Evolutionary conservation across 2,113 vertebrate genomes (phyloP).

Genomic region (Platysternon megacephalum): DNA sequence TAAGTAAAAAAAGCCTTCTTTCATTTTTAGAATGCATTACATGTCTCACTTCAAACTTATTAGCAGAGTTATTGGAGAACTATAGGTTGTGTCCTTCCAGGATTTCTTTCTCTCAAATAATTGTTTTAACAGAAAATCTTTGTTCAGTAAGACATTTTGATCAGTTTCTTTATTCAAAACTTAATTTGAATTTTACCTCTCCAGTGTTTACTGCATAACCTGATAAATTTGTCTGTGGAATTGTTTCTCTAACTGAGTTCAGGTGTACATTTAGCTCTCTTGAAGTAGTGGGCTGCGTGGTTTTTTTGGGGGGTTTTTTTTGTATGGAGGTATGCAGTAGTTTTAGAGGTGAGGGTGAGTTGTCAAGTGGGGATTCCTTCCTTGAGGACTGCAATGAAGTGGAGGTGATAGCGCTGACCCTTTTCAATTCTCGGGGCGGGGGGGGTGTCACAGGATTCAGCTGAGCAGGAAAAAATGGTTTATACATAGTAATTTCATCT

Average conservation of each 20-base stretch:
- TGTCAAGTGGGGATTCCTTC: background rate
- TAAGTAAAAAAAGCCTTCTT: background rate
- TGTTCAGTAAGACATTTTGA: slow-evolving; percentile 6
- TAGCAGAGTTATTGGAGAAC: background rate
- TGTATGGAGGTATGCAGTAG: background rate
- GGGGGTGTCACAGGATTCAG: background rate
- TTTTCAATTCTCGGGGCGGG: background rate
- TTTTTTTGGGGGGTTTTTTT: background rate
- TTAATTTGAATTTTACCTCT: background rate
- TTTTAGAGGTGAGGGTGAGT: background rate
- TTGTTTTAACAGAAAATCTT: background rate
- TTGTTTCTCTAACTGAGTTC: background rate
- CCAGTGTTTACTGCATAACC: background rate
- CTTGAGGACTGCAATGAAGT: background rate
- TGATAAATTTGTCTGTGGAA: background rate
- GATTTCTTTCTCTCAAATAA: background rate
- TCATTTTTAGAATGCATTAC: background rate
- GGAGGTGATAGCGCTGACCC: background rate
- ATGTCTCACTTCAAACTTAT: background rate
- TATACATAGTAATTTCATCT: background rate
- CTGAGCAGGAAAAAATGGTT: background rate
- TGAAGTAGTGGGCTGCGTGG: background rate
- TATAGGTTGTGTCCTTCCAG: background rate
- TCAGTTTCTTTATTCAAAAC: too few relatives aligned
- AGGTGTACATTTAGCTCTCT: background rate